Percentiles rank a stretch among this genome's conserved stretches.
Evolutionary conservation across 1,140 invertebrate species (phyloP).

Genomic region (Polyergus mexicanus): DNA sequence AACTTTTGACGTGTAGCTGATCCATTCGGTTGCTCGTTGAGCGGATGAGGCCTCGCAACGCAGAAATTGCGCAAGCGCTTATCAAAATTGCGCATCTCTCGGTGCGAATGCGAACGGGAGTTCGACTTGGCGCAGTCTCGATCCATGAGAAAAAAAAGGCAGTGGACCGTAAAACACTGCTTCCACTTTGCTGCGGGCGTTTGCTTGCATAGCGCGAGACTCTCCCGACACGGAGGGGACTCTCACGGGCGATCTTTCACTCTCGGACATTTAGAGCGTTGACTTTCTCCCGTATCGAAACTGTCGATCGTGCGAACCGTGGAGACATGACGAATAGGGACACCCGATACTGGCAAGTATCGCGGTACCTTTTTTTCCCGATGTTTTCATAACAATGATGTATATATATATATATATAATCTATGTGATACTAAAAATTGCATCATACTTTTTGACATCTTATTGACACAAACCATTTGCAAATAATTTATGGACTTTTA

Average conservation of each 20-base stretch:
- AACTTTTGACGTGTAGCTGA: no score
- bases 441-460: not conserved
- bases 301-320: slow-evolving; percentile 73
- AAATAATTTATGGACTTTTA: slow-evolving; percentile 1
- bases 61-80: slow-evolving; percentile 31
- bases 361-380: not conserved
- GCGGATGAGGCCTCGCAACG: not conserved
- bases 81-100: slow-evolving; percentile 53
- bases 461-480: not conserved
- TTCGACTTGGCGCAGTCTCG: slow-evolving; percentile 21
- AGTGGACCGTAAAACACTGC: slow-evolving; percentile 56
- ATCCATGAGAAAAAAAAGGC: slow-evolving; percentile 62
- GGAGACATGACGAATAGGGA: slow-evolving; percentile 56
- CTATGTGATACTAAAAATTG: not conserved
- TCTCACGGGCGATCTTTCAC: slow-evolving; percentile 75
- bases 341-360: slow-evolving; percentile 16
- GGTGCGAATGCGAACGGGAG: slow-evolving; percentile 41
- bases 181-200: slow-evolving; percentile 64
- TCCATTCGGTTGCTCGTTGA: no score
- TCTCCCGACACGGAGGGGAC: slow-evolving; percentile 61
- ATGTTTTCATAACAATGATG: slow-evolving; percentile 55
- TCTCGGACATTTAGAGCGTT: slow-evolving; percentile 77
- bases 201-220: slow-evolving; percentile 50
- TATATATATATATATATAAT: no score
- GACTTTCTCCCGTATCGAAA: slow-evolving; percentile 75